Conservation (phyloP, 2,113 vertebrate genomes). For the Lophius piscatorius region DNA sequence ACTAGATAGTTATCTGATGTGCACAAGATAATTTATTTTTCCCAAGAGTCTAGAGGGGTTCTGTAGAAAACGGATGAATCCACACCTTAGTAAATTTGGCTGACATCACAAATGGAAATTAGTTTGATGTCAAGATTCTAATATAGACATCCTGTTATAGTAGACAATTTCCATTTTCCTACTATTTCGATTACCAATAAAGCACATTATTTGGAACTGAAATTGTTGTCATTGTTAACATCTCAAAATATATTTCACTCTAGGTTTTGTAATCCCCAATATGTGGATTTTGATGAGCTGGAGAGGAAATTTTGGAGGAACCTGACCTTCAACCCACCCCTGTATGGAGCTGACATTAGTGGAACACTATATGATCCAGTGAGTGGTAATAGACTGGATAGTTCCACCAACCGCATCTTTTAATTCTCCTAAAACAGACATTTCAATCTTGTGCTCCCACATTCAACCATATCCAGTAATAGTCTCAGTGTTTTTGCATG, state of each 20-base stretch:
- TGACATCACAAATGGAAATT: no score
- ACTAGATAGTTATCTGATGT: no score
- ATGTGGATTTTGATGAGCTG: conserved; percentile 92
- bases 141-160: no score
- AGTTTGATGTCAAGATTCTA: no score
- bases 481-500: neutral
- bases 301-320: conserved; percentile 99
- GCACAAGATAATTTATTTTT: no score
- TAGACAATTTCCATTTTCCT: no score
- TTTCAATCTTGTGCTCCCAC: neutral
- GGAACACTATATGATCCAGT: conserved; percentile 94
- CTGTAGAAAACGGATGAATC: no score
- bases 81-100: no score
- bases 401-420: neutral
- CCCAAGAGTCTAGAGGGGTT: no score
- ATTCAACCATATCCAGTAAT: neutral
- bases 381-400: conserved; percentile 37
- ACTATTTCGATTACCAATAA: no score
- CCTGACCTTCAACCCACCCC: conserved; percentile 93
- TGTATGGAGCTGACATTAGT: conserved; percentile 95
- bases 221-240: neutral
- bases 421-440: neutral
- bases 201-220: neutral
- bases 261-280: conserved; percentile 92
- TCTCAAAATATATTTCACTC: conserved; percentile 3